Percentiles rank a stretch among this genome's conserved stretches.
Evolutionary conservation across 2,888 invertebrate species (phyloP).

Genomic region (Eupithecia insigniata): DNA sequence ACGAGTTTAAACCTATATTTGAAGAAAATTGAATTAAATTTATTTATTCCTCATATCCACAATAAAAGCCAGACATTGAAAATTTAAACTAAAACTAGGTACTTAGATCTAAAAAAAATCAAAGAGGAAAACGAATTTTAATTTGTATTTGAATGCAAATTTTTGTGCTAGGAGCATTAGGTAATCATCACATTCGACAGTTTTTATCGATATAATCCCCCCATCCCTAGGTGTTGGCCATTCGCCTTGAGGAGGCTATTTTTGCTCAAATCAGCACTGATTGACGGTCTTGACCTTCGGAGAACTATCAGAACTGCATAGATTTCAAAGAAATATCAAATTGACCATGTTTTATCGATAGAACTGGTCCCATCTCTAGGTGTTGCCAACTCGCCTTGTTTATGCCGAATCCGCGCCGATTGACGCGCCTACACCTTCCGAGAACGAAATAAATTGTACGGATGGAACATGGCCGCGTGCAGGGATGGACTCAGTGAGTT

Average conservation of each 20-base stretch:
- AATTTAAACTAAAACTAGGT: too few relatives aligned
- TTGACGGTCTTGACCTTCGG: background rate
- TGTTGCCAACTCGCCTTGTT: conserved; percentile 32
- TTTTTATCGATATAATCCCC: background rate
- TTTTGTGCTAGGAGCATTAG: too few relatives aligned
- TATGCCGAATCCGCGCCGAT: conserved; percentile 35
- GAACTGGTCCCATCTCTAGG: conserved; percentile 17
- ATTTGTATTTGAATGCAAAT: too few relatives aligned
- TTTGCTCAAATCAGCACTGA: background rate
- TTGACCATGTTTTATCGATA: conserved; percentile 13
- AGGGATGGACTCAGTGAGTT: conserved; percentile 20
- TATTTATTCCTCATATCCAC: too few relatives aligned
- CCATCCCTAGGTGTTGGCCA: background rate
- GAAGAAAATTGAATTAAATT: too few relatives aligned
- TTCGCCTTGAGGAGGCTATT: background rate
- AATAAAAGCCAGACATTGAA: too few relatives aligned
- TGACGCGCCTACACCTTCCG: conserved; percentile 40
- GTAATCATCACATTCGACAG: background rate
- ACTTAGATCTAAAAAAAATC: too few relatives aligned
- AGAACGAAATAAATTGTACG: conserved; percentile 45
- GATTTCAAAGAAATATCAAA: background rate
- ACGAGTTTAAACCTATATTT: background rate
- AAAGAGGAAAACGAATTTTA: too few relatives aligned
- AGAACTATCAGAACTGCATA: background rate
- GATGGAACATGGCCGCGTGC: conserved; percentile 33